Conservation (phyloP, 2,888 invertebrate species). For the Tetragnatha montana region DNA sequence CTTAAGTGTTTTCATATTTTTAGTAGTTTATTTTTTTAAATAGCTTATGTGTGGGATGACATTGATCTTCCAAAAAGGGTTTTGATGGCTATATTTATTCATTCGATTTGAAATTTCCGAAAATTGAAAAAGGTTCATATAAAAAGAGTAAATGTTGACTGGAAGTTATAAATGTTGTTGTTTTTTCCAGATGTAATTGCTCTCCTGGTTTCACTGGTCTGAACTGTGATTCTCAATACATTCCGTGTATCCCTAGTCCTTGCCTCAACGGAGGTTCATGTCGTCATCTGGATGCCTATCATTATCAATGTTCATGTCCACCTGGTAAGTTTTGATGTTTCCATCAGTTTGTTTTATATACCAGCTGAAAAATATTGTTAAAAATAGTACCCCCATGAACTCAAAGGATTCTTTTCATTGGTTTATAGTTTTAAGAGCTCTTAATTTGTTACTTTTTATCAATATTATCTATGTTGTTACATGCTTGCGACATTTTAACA, state of each 20-base stretch:
- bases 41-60: neutral
- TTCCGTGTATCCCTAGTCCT: conserved; percentile 95
- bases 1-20: too few relatives aligned
- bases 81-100: neutral
- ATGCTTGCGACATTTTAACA: too few relatives aligned
- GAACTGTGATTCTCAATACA: conserved; percentile 93
- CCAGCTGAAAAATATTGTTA: too few relatives aligned
- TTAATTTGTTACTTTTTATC: neutral
- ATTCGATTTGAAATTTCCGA: neutral
- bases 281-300: conserved; percentile 81
- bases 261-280: conserved; percentile 93
- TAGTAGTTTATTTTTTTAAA: too few relatives aligned
- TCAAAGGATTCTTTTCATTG: neutral
- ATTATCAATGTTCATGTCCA: conserved; percentile 61
- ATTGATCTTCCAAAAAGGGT: neutral
- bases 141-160: neutral
- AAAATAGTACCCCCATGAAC: too few relatives aligned
- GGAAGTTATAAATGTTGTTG: neutral
- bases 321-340: conserved; percentile 58
- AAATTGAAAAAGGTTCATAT: neutral
- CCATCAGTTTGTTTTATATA: neutral
- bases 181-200: conserved; percentile 86
- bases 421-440: neutral
- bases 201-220: conserved; percentile 92
- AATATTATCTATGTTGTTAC: too few relatives aligned